phyloP scores from a whole-genome alignment of 2,797 vertebrate species.

The Anabas testudineus region DNA sequence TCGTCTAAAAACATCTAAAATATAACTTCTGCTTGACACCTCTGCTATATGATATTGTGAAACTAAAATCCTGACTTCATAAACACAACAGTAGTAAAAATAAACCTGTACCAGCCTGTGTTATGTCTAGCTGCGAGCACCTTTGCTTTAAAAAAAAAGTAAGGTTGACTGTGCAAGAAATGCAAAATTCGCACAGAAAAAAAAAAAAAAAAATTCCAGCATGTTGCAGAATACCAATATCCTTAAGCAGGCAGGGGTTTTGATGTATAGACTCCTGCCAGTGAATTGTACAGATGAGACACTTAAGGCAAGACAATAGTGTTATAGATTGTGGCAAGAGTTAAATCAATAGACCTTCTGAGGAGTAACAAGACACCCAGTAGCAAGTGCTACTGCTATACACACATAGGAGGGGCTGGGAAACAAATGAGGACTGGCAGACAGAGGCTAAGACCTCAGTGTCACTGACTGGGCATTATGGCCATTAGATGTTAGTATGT shows the following conservation, averaged over 20 bases:
- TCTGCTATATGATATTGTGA: slow-evolving; percentile 56
- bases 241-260: slow-evolving; percentile 79
- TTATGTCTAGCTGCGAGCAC: slow-evolving; percentile 62
- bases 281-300: slow-evolving; percentile 88
- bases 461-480: slow-evolving; percentile 82
- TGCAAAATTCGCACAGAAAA: slow-evolving; percentile 64
- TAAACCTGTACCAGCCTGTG: slow-evolving; percentile 54
- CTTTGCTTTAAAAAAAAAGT: slow-evolving; percentile 56
- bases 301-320: slow-evolving; percentile 88
- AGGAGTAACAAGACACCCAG: slow-evolving; percentile 87
- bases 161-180: slow-evolving; percentile 73
- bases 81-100: slow-evolving; percentile 73
- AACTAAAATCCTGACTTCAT: slow-evolving; percentile 75
- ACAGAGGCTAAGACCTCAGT: slow-evolving; percentile 80
- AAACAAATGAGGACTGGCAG: slow-evolving; percentile 85
- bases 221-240: slow-evolving; percentile 83
- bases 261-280: slow-evolving; percentile 85
- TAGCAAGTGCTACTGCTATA: slow-evolving; percentile 83
- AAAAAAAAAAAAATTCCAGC: slow-evolving; percentile 64
- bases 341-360: slow-evolving; percentile 90
- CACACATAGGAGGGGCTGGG: slow-evolving; percentile 80
- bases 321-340: slow-evolving; percentile 89
- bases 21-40: slow-evolving; percentile 46
- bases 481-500: slow-evolving; percentile 76
- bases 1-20: slow-evolving; percentile 42